Percentiles rank a stretch among this genome's conserved stretches.
These are phyloP conservation scores for Sepioteuthis lessoniana DNA, from an alignment of 2,888 invertebrate species.

Conservation along the genomic window DNA sequence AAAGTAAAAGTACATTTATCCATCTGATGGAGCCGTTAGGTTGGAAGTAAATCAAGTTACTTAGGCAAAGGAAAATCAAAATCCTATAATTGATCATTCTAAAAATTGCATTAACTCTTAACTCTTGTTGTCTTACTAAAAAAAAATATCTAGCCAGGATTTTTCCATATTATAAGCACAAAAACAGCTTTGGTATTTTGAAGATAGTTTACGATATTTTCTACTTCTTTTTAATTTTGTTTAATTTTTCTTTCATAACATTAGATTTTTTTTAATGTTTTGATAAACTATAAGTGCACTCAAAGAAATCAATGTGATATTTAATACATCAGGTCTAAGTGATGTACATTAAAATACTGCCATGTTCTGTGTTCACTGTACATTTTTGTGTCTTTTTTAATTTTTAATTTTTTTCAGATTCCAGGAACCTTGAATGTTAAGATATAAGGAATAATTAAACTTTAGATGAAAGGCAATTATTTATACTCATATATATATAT, in stretches of 20 bases:
- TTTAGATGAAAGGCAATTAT: background rate
- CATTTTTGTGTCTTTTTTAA: background rate
- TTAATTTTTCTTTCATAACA: background rate
- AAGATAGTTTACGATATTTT: background rate
- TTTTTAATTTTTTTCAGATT: background rate
- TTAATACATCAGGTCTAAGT: background rate
- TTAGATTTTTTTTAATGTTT: background rate
- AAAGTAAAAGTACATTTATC: background rate
- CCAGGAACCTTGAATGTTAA: background rate
- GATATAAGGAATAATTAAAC: background rate
- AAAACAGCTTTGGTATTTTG: background rate
- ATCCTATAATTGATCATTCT: background rate
- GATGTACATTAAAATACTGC: background rate
- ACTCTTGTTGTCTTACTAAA: background rate
- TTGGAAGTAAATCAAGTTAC: background rate
- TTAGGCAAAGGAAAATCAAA: background rate
- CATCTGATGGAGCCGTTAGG: background rate
- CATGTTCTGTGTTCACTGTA: background rate
- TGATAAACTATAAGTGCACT: background rate
- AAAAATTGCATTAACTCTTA: background rate
- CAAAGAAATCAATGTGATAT: background rate
- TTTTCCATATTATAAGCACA: background rate
- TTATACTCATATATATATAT: no score
- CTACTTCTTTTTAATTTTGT: background rate
- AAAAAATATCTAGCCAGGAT: background rate